These are phyloP conservation scores for Vanacampus margaritifer DNA, from an alignment of 2,113 vertebrate species.

Conservation along the genomic window DNA sequence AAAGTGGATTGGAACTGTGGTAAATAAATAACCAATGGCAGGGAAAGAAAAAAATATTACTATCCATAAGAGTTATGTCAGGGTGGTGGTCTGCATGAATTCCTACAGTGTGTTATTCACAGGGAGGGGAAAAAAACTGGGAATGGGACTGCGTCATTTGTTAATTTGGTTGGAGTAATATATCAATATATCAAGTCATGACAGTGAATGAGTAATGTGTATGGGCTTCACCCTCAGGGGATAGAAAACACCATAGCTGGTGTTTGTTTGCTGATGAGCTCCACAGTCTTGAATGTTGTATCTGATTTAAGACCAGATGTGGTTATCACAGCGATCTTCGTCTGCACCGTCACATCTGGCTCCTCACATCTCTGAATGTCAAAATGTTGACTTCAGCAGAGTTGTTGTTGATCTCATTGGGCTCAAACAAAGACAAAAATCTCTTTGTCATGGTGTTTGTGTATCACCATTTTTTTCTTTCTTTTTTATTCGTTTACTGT, in stretches of 20 bases:
- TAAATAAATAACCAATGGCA: constrained; percentile 53
- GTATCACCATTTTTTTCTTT: no score
- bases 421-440: no score
- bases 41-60: constrained; percentile 55
- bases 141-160: constrained; percentile 3
- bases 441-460: no score
- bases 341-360: neutral
- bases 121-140: constrained; percentile 1
- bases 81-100: constrained; percentile 40
- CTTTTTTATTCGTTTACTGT: no score
- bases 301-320: neutral
- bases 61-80: constrained; percentile 47
- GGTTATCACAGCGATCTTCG: neutral
- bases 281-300: neutral
- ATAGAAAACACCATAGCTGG: neutral
- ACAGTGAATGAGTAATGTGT: constrained; percentile 15
- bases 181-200: constrained; percentile 42
- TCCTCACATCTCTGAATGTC: neutral
- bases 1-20: constrained; percentile 38
- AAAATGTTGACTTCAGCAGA: neutral
- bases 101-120: constrained; percentile 34
- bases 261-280: constrained; percentile 22
- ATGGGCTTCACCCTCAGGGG: neutral
- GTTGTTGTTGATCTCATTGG: neutral
- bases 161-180: constrained; percentile 30